These are phyloP conservation scores for Podarcis siculus DNA, from an alignment of 2,797 vertebrate species.

Conservation along the genomic window DNA sequence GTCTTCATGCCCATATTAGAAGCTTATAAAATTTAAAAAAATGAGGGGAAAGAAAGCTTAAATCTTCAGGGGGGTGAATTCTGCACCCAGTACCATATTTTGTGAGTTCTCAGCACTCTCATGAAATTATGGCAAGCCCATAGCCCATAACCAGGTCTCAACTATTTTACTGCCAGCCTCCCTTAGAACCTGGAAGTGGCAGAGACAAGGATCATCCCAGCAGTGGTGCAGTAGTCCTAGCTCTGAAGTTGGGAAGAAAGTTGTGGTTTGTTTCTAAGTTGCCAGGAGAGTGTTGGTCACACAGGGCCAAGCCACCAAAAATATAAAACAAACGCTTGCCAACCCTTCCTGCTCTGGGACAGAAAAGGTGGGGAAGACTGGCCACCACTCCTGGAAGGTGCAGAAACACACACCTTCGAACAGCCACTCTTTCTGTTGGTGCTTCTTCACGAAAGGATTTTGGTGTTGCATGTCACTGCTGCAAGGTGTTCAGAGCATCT, in stretches of 20 bases:
- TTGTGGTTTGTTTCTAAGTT: not conserved
- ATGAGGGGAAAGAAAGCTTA: not conserved
- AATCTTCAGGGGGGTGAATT: not conserved
- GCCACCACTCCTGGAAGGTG: not conserved
- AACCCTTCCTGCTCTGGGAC: not conserved
- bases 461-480: not conserved
- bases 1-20: not conserved
- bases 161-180: not conserved
- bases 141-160: not conserved
- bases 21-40: not conserved
- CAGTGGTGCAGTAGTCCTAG: not conserved
- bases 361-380: not conserved
- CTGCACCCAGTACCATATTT: no score
- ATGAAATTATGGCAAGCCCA: not conserved
- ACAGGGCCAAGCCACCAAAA: not conserved
- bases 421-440: not conserved
- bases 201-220: not conserved
- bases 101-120: not conserved
- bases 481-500: no score
- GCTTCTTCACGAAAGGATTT: not conserved
- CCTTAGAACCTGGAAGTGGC: not conserved
- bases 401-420: not conserved
- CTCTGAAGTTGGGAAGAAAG: not conserved
- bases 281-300: no score
- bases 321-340: not conserved